These are phyloP conservation scores for Spea hammondii DNA, from an alignment of 2,797 vertebrate genomes.

Conservation along the genomic window DNA sequence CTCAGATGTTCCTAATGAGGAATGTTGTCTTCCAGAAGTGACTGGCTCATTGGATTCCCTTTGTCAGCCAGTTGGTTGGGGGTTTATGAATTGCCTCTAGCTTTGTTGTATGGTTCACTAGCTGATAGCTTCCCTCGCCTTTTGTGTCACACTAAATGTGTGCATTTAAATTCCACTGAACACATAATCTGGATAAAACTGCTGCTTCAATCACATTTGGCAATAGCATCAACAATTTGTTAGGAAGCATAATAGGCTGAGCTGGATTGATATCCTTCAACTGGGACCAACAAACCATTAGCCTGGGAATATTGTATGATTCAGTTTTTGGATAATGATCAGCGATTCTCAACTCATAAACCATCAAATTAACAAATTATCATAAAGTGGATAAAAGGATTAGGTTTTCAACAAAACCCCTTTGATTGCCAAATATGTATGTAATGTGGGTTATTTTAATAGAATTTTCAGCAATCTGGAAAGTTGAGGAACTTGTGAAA, in stretches of 20 bases:
- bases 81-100: constrained; percentile 41
- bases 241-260: constrained; percentile 21
- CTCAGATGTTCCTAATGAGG: constrained; percentile 48
- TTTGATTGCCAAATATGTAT: too few species aligned
- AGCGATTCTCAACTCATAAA: neutral
- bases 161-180: constrained; percentile 44
- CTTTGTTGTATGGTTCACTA: constrained; percentile 32
- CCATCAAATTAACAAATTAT: neutral
- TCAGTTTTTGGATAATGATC: constrained; percentile 9
- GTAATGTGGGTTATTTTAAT: too few species aligned
- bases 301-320: constrained; percentile 3
- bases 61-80: constrained; percentile 32
- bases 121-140: constrained; percentile 29
- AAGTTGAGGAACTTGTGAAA: too few species aligned
- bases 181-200: constrained; percentile 25
- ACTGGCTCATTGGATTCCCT: constrained; percentile 41
- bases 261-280: constrained; percentile 8
- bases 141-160: constrained; percentile 31
- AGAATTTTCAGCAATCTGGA: too few species aligned
- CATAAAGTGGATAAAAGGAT: too few species aligned
- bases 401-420: too few species aligned
- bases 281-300: constrained; percentile 5
- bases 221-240: constrained; percentile 24
- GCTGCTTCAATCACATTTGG: constrained; percentile 34
- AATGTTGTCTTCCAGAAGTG: constrained; percentile 32